Conservation (phyloP, 1,140 invertebrate genomes). For the Panagrolaimus sp. region DNA sequence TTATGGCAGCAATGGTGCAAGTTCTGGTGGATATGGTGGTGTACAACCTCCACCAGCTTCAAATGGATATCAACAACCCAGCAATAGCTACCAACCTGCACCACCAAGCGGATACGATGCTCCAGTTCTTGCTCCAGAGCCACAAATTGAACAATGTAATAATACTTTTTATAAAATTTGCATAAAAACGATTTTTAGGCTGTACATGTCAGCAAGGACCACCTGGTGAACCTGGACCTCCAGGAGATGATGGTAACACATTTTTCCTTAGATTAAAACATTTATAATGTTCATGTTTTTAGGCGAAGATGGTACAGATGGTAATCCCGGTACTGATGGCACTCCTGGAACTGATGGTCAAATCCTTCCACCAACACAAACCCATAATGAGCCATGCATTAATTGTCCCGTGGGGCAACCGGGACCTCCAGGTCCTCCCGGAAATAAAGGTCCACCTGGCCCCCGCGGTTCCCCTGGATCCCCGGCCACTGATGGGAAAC, state of each 20-base stretch:
- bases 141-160: constrained; percentile 11
- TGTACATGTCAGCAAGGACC: constrained; percentile 7
- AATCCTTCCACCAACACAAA: neutral
- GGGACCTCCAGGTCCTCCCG: neutral
- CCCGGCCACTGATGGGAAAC: neutral
- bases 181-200: neutral
- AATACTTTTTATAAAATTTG: neutral
- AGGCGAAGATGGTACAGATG: constrained; percentile 9
- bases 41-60: neutral
- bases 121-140: neutral
- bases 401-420: neutral
- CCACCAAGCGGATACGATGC: neutral
- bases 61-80: neutral
- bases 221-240: neutral
- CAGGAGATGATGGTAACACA: constrained; percentile 11
- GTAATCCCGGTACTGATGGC: neutral
- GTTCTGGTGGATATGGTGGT: neutral
- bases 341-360: neutral
- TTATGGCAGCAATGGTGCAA: neutral
- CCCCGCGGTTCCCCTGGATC: neutral
- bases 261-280: no score
- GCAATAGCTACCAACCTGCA: neutral
- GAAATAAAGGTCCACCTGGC: neutral
- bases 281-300: no score
- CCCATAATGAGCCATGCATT: constrained; percentile 8